These are phyloP conservation scores for Circaetus gallicus DNA, from an alignment of 2,113 vertebrate species.

Conservation along the genomic window DNA sequence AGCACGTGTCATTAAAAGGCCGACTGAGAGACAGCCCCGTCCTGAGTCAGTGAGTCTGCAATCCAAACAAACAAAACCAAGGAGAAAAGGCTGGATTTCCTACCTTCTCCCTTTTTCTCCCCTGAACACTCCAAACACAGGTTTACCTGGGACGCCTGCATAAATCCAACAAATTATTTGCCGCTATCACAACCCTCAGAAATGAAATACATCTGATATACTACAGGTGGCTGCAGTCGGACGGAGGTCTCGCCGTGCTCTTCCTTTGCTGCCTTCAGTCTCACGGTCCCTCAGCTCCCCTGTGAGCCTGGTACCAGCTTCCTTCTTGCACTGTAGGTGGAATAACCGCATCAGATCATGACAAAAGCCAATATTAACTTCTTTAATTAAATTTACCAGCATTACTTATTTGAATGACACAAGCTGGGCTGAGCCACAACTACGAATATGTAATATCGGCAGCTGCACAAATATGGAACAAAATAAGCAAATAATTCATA, in stretches of 20 bases:
- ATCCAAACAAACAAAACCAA: too few species aligned
- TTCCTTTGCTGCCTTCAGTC: not conserved
- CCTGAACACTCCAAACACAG: not conserved
- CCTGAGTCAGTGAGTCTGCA: not conserved
- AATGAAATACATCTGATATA: not conserved
- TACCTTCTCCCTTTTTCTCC: not conserved
- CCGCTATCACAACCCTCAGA: not conserved
- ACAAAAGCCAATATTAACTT: not conserved
- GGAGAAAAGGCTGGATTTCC: not conserved
- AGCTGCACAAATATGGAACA: not conserved
- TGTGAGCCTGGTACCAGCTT: not conserved
- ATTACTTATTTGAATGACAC: not conserved
- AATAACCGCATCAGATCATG: not conserved
- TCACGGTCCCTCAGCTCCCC: not conserved
- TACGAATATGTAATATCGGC: not conserved
- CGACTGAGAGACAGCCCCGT: not conserved
- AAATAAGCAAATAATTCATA: constrained; percentile 1
- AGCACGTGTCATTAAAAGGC: not conserved
- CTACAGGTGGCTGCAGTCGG: not conserved
- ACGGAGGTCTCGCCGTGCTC: rapidly evolving
- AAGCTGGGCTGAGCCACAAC: not conserved
- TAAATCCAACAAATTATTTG: not conserved
- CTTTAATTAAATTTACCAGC: not conserved
- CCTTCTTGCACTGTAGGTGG: not conserved
- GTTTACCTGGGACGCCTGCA: not conserved